A percentile compares a stretch with the other conserved stretches of the same genome.
These are phyloP conservation scores for Saccostrea glomerata DNA, from an alignment of 1,140 invertebrate species.

Conservation along the genomic window DNA sequence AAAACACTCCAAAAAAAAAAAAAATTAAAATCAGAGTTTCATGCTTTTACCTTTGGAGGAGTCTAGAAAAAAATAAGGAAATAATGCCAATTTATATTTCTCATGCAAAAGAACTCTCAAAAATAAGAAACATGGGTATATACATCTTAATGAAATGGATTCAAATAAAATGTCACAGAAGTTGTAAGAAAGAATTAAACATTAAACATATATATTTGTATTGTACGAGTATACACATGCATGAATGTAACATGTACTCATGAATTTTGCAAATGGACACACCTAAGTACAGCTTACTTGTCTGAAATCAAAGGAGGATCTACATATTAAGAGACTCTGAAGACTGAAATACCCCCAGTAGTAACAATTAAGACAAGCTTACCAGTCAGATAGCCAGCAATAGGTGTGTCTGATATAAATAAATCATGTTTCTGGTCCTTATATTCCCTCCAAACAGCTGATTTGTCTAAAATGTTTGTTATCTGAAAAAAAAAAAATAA, in stretches of 20 bases:
- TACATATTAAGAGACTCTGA: too few species aligned
- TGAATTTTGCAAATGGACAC: too few species aligned
- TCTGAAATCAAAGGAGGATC: too few species aligned
- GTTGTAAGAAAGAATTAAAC: too few species aligned
- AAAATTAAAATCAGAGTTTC: neutral
- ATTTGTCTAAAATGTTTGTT: slow-evolving; percentile 89
- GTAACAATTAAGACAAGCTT: slow-evolving; percentile 24
- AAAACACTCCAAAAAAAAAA: neutral
- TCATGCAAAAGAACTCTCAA: neutral
- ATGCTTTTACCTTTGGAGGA: slow-evolving; percentile 19
- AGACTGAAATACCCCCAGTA: too few species aligned
- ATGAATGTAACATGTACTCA: too few species aligned
- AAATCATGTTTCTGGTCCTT: slow-evolving; percentile 98
- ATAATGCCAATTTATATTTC: neutral
- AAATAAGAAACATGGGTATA: neutral
- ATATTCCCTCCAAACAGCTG: slow-evolving; percentile 96
- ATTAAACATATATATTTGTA: too few species aligned
- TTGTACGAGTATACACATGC: too few species aligned
- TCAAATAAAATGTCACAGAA: too few species aligned
- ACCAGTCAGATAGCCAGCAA: slow-evolving; percentile 82
- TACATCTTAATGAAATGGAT: neutral
- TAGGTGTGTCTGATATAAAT: slow-evolving; percentile 86
- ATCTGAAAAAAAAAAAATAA: slow-evolving; percentile 81
- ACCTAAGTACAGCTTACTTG: too few species aligned
- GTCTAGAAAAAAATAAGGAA: slow-evolving; percentile 35